Conservation (phyloP, 2,113 vertebrate genomes). For the Nesogale talazaci region DNA sequence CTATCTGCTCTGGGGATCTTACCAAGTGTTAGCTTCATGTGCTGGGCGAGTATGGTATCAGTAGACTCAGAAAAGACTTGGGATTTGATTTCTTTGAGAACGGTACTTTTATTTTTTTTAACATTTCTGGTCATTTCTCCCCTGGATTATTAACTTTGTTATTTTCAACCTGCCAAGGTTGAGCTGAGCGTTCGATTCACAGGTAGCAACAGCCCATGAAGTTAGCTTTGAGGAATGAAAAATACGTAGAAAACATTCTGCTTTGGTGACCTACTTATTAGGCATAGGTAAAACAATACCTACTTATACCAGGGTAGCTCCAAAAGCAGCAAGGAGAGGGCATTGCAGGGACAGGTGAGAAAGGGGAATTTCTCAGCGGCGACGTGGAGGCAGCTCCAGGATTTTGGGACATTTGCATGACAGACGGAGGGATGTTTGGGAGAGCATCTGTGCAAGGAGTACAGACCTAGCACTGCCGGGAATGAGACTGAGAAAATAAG, state of each 20-base stretch:
- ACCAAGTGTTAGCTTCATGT: not conserved
- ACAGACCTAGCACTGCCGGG: not conserved
- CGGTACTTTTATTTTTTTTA: not conserved
- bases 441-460: not conserved
- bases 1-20: not conserved
- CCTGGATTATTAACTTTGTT: no score
- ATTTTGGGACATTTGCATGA: not conserved
- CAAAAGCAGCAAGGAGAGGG: not conserved
- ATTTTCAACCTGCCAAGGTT: not conserved
- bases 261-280: not conserved
- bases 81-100: slow-evolving; percentile 35
- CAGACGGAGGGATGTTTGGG: not conserved
- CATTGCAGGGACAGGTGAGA: not conserved
- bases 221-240: not conserved
- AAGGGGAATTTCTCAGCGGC: not conserved
- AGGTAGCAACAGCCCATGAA: not conserved
- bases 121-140: no score
- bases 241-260: not conserved
- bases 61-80: slow-evolving; percentile 8
- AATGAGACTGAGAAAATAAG: not conserved
- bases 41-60: not conserved
- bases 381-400: not conserved
- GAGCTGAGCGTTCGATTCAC: not conserved
- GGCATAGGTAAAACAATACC: not conserved
- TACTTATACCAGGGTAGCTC: not conserved